Percentiles rank a stretch among this genome's conserved stretches.
These are phyloP conservation scores for Mycteria americana DNA, from an alignment of 2,797 vertebrate species.

Conservation along the genomic window DNA sequence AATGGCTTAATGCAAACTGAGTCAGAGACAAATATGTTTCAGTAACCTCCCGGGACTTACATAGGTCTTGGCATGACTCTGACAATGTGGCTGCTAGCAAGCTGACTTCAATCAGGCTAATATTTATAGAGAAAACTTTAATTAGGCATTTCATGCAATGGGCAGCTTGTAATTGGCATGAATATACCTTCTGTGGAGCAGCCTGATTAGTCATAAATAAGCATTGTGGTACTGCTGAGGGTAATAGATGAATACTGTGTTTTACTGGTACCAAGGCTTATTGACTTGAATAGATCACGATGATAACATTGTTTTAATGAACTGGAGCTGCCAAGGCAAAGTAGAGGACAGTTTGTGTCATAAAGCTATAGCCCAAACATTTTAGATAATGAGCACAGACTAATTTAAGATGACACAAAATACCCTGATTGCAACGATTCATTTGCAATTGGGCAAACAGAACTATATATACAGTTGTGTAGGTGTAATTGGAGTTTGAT, in stretches of 20 bases:
- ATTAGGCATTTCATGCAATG: slow-evolving; percentile 17
- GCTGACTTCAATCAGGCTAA: not conserved
- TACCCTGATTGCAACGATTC: not conserved
- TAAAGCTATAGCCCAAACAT: not conserved
- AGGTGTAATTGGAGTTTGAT: not conserved
- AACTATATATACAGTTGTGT: not conserved
- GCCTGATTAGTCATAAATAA: not conserved
- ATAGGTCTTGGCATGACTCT: not conserved
- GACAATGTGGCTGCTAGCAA: not conserved
- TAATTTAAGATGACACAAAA: not conserved
- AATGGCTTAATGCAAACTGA: not conserved
- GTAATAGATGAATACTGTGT: not conserved
- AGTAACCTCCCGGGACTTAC: not conserved
- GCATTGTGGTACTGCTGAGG: not conserved
- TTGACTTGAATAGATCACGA: not conserved
- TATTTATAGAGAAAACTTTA: slow-evolving; percentile 8
- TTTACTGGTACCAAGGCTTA: not conserved
- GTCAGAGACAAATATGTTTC: not conserved
- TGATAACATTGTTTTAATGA: not conserved
- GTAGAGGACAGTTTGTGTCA: not conserved
- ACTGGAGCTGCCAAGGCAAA: not conserved
- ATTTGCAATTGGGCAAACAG: not conserved
- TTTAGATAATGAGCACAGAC: not conserved
- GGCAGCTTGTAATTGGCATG: not conserved
- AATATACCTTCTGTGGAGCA: not conserved